Conservation (phyloP, 92 coral and sea anemone species). For the Diadumene lineata region DNA sequence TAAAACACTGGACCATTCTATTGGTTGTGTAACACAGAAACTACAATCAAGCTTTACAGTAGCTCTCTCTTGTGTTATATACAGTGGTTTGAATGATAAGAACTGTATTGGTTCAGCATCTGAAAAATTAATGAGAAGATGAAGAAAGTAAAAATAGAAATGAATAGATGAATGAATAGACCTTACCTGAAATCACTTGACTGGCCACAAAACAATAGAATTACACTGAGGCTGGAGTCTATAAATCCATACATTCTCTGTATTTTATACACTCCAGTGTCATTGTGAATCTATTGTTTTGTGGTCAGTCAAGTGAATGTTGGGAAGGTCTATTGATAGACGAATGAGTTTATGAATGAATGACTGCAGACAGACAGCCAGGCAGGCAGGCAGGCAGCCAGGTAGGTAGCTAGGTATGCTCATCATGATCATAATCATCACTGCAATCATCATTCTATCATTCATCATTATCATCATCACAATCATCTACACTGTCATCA, state of each 20-base stretch:
- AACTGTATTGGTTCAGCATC: constrained; percentile 6
- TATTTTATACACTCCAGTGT: no score
- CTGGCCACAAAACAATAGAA: neutral
- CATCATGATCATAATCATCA: neutral
- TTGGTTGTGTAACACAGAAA: constrained; percentile 29
- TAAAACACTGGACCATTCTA: constrained; percentile 1
- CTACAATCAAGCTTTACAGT: constrained; percentile 33
- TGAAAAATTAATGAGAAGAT: neutral
- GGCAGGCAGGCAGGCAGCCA: neutral
- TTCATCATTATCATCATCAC: neutral
- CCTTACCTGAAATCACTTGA: no score
- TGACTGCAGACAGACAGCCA: neutral
- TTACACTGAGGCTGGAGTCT: neutral
- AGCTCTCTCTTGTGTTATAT: constrained; percentile 19
- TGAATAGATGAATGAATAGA: neutral
- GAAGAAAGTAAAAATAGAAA: neutral
- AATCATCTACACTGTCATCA: neutral
- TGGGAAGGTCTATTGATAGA: no score
- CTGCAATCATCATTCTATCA: neutral
- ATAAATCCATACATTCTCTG: no score
- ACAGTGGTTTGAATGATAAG: constrained; percentile 4
- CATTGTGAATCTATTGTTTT: no score
- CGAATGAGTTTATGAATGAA: neutral
- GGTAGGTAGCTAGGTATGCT: no score
- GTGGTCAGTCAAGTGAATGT: no score